These are phyloP conservation scores for Holacanthus passer DNA, from an alignment of 2,113 vertebrate species.

Conservation along the genomic window DNA sequence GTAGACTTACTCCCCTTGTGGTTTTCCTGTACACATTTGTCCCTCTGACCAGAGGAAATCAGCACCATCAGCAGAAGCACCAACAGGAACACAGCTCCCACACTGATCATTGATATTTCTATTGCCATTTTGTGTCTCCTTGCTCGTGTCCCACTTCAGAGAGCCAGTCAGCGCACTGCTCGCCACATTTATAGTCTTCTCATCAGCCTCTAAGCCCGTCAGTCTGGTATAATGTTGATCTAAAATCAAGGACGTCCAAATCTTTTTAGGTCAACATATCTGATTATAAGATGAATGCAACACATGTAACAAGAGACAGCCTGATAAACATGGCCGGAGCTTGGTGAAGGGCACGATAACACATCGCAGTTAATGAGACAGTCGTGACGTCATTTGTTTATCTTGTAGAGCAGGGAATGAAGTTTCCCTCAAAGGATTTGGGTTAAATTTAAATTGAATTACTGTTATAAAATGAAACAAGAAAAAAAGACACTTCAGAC, in stretches of 20 bases:
- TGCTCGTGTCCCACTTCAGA: slow-evolving; percentile 19
- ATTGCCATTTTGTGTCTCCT: slow-evolving; percentile 45
- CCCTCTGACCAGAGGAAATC: slow-evolving; percentile 33
- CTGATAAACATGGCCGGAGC: slow-evolving; percentile 25
- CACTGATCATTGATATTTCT: slow-evolving; percentile 57
- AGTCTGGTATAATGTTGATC: slow-evolving; percentile 12
- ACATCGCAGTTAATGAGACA: slow-evolving; percentile 8
- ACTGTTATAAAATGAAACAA: background rate
- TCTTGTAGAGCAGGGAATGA: background rate
- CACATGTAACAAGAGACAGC: background rate
- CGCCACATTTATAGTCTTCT: slow-evolving; percentile 68
- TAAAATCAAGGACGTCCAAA: slow-evolving; percentile 75
- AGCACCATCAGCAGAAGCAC: slow-evolving; percentile 65
- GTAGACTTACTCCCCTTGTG: slow-evolving; percentile 37
- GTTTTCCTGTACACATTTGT: slow-evolving; percentile 25
- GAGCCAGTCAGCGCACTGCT: slow-evolving; percentile 8
- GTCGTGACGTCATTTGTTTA: slow-evolving; percentile 12
- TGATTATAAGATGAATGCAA: slow-evolving; percentile 27
- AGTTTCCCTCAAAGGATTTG: background rate
- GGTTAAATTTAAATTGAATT: slow-evolving; percentile 23
- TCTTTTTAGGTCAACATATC: slow-evolving; percentile 55
- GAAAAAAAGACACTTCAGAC: slow-evolving; percentile 38
- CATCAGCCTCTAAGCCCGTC: background rate
- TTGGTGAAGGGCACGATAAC: slow-evolving; percentile 68
- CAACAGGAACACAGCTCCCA: slow-evolving; percentile 67